Conservation (phyloP, 1,140 invertebrate genomes). For the Drusus annulatus region DNA sequence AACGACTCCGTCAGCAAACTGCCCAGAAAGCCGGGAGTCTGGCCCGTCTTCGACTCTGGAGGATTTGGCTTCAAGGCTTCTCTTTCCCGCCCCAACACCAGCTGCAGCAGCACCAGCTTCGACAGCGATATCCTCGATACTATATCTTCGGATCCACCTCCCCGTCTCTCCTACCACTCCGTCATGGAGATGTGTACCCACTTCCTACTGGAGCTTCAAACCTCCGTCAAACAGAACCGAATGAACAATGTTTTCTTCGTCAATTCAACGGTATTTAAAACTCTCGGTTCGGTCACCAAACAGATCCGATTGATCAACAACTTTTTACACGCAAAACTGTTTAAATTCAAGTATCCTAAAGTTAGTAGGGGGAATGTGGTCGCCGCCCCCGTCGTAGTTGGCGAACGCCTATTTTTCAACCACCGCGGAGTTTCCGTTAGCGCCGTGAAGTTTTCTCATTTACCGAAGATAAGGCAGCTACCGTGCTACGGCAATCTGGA, state of each 20-base stretch:
- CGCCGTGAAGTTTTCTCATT: constrained; percentile 66
- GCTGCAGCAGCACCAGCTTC: not conserved
- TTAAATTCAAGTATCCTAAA: constrained; percentile 67
- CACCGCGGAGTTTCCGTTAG: constrained; percentile 62
- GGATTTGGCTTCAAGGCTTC: constrained; percentile 62
- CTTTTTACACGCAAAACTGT: constrained; percentile 66
- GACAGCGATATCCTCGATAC: not conserved
- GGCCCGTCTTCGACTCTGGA: constrained; percentile 70
- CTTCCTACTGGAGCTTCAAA: not conserved
- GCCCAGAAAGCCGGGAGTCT: constrained; percentile 67
- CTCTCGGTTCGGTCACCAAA: constrained; percentile 67
- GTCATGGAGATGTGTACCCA: constrained; percentile 3
- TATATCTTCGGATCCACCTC: too few relatives aligned
- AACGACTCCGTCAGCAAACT: constrained; percentile 58
- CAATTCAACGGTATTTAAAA: constrained; percentile 53
- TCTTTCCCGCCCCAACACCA: not conserved
- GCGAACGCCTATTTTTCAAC: constrained; percentile 62
- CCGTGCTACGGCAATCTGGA: constrained; percentile 70
- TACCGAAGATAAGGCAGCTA: constrained; percentile 64
- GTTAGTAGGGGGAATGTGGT: constrained; percentile 67
- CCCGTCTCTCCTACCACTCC: not conserved
- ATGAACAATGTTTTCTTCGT: constrained; percentile 49
- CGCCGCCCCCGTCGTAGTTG: constrained; percentile 61
- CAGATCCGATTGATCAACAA: constrained; percentile 67
- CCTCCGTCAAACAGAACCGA: constrained; percentile 38